Base-by-base conservation (phyloP, 37 sponge, comb jelly and placozoan species). In the Amphimedon queenslandica region DNA sequence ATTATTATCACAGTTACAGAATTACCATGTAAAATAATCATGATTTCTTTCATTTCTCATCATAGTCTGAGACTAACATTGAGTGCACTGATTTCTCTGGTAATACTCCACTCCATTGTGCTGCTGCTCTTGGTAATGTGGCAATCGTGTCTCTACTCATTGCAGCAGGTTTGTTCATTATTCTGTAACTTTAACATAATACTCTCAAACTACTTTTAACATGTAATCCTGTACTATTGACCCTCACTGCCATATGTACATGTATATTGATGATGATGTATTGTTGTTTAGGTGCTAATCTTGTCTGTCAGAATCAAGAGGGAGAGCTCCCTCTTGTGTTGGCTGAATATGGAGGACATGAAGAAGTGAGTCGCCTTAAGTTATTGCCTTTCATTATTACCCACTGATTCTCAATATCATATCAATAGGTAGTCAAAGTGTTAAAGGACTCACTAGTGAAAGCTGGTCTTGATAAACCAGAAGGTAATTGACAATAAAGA, bases 21-120 rank as follows among this genome's bases (percentile, higher is more conserved):
- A n/a, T n/a, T n/a, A n/a, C n/a, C n/a, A n/a, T n/a, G n/a, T n/a
- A n/a, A n/a, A n/a, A n/a, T n/a, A n/a, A n/a, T n/a, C n/a, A n/a
- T n/a, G n/a, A n/a, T 53, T 4, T 8, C 34, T 55, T 55, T 31
- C 34, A 4, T 31, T 76, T 16, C 51, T 43, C 8, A 24, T 63
- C 61, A 2, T 47, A 89, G 90, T 43, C 80, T 40, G 42, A 72
- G 42, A 40, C 72, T 47, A 72, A 87, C 69, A 32, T 67, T 2
- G 68, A 87, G 63, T 71, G 77, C 38, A 73, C 70, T 66, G 82
- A 87, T 42, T 87, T 77, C 61, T 80, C 87, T 57, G 82, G 82
- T 8, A 80, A 77, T 72, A 87, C 87, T 64, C 82, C 87, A 8
- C 82, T 87, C 20, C 87, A 87, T 38, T 42, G 81, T 23, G 87